phyloP scores from a whole-genome alignment of 2,888 invertebrate genomes.

The Cepaea hortensis region DNA sequence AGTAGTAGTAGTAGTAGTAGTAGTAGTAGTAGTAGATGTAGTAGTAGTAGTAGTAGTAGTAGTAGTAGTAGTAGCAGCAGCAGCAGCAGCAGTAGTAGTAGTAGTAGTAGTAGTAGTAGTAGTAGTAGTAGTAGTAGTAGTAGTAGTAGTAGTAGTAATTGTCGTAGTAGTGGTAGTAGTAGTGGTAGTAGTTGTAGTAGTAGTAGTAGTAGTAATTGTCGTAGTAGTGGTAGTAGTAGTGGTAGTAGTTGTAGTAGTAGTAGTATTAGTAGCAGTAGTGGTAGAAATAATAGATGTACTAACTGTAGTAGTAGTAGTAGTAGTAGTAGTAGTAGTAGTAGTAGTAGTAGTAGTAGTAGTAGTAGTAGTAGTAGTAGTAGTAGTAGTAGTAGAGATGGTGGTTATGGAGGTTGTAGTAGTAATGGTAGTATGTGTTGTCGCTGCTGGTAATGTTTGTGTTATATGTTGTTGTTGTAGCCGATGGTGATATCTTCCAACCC shows the following conservation, averaged over 20 bases:
- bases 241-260: neutral
- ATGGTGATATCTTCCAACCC: no score
- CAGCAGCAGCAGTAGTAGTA: neutral
- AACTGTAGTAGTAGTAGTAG: constrained; percentile 1
- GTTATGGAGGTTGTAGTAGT: constrained; percentile 8
- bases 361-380: constrained; percentile 27
- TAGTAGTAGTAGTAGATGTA: neutral
- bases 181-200: constrained; percentile 9
- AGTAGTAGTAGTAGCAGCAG: constrained; percentile 12
- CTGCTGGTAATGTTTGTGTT: no score
- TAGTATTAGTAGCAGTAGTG: neutral
- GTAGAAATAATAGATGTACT: neutral
- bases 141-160: constrained; percentile 4
- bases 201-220: neutral
- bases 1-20: neutral
- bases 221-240: constrained; percentile 3
- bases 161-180: constrained; percentile 1
- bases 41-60: neutral
- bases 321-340: constrained; percentile 16
- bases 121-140: neutral
- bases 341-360: constrained; percentile 26
- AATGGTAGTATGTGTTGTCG: neutral
- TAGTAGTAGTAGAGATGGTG: no score
- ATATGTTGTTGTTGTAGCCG: no score
- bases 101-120: neutral